Evolutionary conservation across 2,113 vertebrate genomes (phyloP).

Genomic region (Nibea albiflora): DNA sequence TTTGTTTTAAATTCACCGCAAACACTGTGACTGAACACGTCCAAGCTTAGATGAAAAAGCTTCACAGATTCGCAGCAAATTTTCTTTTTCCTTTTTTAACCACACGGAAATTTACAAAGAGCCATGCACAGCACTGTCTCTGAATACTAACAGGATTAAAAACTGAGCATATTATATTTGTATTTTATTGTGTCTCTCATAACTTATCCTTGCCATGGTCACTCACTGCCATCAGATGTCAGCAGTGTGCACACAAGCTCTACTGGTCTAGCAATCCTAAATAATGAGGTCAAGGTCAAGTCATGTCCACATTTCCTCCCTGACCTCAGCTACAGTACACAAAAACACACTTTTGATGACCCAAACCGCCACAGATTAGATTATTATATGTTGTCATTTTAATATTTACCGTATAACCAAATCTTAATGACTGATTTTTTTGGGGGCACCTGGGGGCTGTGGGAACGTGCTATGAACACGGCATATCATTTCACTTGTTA

Average conservation of each 20-base stretch:
- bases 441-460: too few relatives aligned
- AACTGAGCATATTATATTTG: constrained; percentile 4
- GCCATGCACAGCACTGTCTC: background rate
- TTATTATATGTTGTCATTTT: background rate
- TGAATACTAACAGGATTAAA: constrained; percentile 26
- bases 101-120: constrained; percentile 41
- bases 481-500: background rate
- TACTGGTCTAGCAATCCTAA: background rate
- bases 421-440: background rate
- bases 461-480: background rate
- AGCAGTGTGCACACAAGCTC: constrained; percentile 10
- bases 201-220: background rate
- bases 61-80: constrained; percentile 23
- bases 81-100: constrained; percentile 28
- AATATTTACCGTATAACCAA: background rate
- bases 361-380: background rate
- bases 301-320: background rate
- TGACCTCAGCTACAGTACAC: background rate
- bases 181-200: constrained; percentile 1
- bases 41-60: constrained; percentile 63
- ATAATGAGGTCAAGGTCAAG: background rate
- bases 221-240: constrained; percentile 19
- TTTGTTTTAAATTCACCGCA: constrained; percentile 52
- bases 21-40: constrained; percentile 35
- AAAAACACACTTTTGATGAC: background rate